Conservation (phyloP, 2,888 invertebrate genomes). For the Oeneis ivallda region DNA sequence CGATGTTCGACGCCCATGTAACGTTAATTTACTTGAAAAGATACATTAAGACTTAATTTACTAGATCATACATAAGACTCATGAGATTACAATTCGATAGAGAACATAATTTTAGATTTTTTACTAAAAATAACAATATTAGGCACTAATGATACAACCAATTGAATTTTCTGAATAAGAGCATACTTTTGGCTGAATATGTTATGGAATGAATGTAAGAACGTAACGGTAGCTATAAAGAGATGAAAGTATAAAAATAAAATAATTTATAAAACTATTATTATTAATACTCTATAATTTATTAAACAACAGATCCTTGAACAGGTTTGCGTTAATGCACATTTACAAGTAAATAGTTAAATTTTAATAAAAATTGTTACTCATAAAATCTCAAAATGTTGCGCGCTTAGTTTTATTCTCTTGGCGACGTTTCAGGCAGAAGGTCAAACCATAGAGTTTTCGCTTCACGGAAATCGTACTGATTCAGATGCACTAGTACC, state of each 20-base stretch:
- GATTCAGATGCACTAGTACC: constrained; percentile 84
- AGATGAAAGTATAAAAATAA: background rate
- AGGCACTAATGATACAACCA: no score
- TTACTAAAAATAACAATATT: no score
- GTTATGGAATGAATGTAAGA: background rate
- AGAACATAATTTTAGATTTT: no score
- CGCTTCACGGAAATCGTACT: constrained; percentile 85
- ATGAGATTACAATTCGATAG: no score
- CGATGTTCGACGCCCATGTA: no score
- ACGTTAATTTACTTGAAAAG: no score
- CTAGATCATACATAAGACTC: no score
- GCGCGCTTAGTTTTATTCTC: constrained; percentile 52
- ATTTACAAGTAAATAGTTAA: background rate
- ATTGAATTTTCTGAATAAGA: no score
- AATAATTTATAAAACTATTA: no score
- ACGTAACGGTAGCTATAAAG: background rate
- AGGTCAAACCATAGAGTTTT: constrained; percentile 88
- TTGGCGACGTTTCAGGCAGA: constrained; percentile 77
- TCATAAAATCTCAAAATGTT: constrained; percentile 2
- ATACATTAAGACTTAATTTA: no score
- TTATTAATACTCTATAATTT: no score
- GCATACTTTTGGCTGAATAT: background rate
- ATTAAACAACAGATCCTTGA: constrained; percentile 28
- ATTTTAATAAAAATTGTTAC: constrained; percentile 6
- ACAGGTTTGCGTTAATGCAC: constrained; percentile 25